Percentiles rank a stretch among this genome's conserved stretches.
Evolutionary conservation across 2,797 vertebrate genomes (phyloP).

Genomic region (Amblyopsis hoosieri): DNA sequence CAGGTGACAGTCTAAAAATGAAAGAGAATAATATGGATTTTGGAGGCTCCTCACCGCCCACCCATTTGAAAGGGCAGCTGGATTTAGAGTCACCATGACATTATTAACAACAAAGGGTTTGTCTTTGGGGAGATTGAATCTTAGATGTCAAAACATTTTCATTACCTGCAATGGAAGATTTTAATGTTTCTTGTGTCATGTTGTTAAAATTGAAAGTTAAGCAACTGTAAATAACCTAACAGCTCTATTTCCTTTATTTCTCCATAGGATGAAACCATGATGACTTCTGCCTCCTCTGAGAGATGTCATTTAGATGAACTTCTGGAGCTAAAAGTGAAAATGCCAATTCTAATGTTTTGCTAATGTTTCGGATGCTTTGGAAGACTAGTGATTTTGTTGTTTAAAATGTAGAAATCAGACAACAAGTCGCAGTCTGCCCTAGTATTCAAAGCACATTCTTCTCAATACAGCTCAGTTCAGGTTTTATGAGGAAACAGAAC

Average conservation of each 20-base stretch:
- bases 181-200: background rate
- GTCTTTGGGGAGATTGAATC: constrained; percentile 16
- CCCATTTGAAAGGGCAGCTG: constrained; percentile 49
- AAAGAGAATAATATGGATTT: constrained; percentile 43
- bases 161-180: background rate
- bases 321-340: background rate
- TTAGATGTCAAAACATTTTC: constrained; percentile 5
- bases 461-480: background rate
- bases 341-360: constrained; percentile 41
- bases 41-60: constrained; percentile 20
- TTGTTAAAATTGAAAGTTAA: background rate
- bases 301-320: background rate
- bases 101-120: constrained; percentile 51
- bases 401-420: constrained; percentile 78
- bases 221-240: background rate
- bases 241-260: constrained; percentile 3
- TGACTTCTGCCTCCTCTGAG: background rate
- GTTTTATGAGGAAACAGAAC: background rate
- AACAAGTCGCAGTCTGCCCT: constrained; percentile 93
- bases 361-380: constrained; percentile 78
- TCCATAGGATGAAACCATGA: background rate
- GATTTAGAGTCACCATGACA: constrained; percentile 46
- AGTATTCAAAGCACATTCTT: constrained; percentile 56
- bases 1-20: constrained; percentile 46
- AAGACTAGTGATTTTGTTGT: constrained; percentile 99